phyloP scores from a whole-genome alignment of 1,140 invertebrate genomes.

The Temnothorax longispinosus region DNA sequence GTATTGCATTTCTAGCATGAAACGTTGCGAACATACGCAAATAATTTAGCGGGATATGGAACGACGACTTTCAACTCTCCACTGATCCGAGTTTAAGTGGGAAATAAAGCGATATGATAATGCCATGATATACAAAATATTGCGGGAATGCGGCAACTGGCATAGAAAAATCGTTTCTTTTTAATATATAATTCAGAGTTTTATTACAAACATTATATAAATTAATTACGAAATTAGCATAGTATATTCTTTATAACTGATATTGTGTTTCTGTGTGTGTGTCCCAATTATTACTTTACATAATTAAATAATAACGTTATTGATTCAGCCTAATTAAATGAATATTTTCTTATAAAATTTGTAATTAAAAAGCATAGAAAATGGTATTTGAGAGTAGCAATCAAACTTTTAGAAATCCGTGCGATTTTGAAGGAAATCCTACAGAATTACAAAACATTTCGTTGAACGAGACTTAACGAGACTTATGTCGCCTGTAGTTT shows the following conservation, averaged over 20 bases:
- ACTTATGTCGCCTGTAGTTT: neutral
- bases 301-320: slow-evolving; percentile 2
- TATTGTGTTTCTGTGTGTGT: too few species aligned
- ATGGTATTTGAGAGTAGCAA: neutral
- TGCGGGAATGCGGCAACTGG: neutral
- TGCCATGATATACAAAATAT: neutral
- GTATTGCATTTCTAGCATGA: slow-evolving; percentile 58
- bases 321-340: neutral
- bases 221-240: slow-evolving; percentile 17
- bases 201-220: neutral
- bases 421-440: neutral
- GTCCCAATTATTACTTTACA: slow-evolving; percentile 17
- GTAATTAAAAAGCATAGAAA: neutral
- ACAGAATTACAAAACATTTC: neutral
- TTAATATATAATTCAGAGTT: neutral
- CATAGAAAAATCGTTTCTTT: slow-evolving; percentile 17
- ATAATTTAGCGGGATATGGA: slow-evolving; percentile 46
- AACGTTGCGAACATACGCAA: slow-evolving; percentile 49
- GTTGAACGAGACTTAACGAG: neutral
- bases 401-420: neutral
- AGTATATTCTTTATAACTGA: neutral
- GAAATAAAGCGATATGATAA: slow-evolving; percentile 42
- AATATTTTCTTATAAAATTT: neutral
- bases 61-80: slow-evolving; percentile 48
- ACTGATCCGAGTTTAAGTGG: slow-evolving; percentile 30